Evolutionary conservation across 2,797 vertebrate species (phyloP), one percentile per base, ranked within the genome.

Genomic region (Xerus rutilus): DNA sequence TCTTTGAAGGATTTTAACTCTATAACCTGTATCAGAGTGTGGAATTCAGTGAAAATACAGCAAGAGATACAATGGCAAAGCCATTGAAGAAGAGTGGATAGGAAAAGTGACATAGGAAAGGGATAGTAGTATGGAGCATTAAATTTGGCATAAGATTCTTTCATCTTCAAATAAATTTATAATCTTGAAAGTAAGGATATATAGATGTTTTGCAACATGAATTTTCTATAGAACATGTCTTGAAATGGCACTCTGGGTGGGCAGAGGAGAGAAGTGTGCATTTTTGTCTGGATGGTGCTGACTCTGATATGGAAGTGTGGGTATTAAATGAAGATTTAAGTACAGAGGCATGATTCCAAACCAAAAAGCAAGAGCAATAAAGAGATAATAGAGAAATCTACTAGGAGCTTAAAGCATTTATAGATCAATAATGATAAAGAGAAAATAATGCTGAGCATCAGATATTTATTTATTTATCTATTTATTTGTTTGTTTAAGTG

Each of bases 1-100:
- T 84, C 39, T 95, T 94, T 32, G 35, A 93, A 70, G 12, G 95
- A 78, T 91, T 67, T 23, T 39, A 43, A 89, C 35, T 94, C 2
- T 69, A 4, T 43, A 86, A 12, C 11, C 10, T 94, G 21, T 91
- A 57, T 83, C 30, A 79, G 20, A 45, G 9, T 86, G 59, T 84
- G 65, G 7, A 47, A 9, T 89, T 72, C 77, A 86, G 23, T 69
- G 64, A 69, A 78, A 17, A 39, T 47, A 92, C 18, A 94, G 7
- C 32, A 96, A 32, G 49, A 86, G 21, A 73, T 28, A 82, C 52
- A 32, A 49, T 94, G 39, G 32, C 11, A 89, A 83, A 77, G 30
- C 0, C 18, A 15, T 45, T 59, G 62, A 93, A 84, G 23, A 65
- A 35, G 28, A 81, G 15, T 7, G 52, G 13, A 69, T 17, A 74